Base-by-base conservation (phyloP, 2,797 vertebrate species). In the Chiloscyllium punctatum region DNA sequence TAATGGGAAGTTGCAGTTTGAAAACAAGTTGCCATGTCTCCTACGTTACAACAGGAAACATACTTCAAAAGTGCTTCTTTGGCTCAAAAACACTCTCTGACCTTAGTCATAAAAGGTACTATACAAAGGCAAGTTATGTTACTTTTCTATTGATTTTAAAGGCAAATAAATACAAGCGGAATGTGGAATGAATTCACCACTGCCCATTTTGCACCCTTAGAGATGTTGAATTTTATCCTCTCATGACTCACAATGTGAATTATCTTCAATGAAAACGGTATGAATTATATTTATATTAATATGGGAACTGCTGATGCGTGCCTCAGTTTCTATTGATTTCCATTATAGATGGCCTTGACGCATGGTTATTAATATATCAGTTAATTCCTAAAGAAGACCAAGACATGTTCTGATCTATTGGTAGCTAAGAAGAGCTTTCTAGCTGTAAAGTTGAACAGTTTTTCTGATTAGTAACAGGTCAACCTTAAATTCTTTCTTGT, bases 341-440 rank as follows among this genome's bases (percentile, higher is more conserved):
- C 37, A 51, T 94, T 94, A 15, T 42, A 72, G 71, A 94, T 42
- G 69, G 42, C 94, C 92, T 94, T 94, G 66, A 69, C 94, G 91
- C 18, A 51, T 48, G 25, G 33, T 94, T 94, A 74, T 74, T 72
- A 94, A 94, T 94, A 68, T 94, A 53, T 53, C 18, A 74, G 94
- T 53, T 94, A 74, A 72, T 94, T 23, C 94, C 27, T 30, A 71
- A 9, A 51, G 37, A 94, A 72, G 69, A 13, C 42, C 72, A 25
- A 71, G 91, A 71, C 66, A 94, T 42, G 66, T 33, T 68, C 8
- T 71, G 69, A 94, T 72, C 94, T 72, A 94, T 94, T 30, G 71
- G 27, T 94, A 21, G 48, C 88, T 68, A 91, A 91, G 0, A 94
- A 94, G 72, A 94, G 37, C 30, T 74, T 13, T 3, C 69, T 51